phyloP scores from a whole-genome alignment of 2,797 vertebrate species.

The Pantherophis alleghaniensis region DNA sequence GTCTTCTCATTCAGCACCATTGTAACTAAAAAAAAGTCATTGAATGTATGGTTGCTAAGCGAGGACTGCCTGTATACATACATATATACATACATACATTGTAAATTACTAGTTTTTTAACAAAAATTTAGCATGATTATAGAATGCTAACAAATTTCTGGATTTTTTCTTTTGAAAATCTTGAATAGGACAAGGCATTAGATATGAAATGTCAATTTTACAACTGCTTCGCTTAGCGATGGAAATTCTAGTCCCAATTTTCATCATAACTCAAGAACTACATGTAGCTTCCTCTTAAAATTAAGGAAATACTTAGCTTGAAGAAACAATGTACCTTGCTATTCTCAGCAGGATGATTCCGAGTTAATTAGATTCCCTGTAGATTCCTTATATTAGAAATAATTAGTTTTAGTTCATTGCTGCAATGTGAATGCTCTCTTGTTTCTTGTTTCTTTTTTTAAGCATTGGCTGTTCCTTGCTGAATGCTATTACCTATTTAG shows the following conservation, averaged over 20 bases:
- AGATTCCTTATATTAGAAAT: background rate
- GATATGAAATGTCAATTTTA: too few relatives aligned
- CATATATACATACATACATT: background rate
- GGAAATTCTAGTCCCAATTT: background rate
- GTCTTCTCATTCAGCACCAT: background rate
- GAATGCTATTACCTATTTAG: background rate
- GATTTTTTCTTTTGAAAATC: too few relatives aligned
- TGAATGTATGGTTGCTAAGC: background rate
- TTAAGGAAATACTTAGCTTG: background rate
- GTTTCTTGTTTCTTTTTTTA: background rate
- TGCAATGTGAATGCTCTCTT: background rate
- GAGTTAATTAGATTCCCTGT: slow-evolving; percentile 9
- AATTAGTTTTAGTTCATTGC: slow-evolving; percentile 14
- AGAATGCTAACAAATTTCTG: too few relatives aligned
- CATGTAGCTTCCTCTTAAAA: background rate
- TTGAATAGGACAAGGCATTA: too few relatives aligned
- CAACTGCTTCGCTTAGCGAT: too few relatives aligned
- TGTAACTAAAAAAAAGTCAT: background rate
- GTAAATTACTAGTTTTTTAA: background rate
- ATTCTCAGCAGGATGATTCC: slow-evolving; percentile 18
- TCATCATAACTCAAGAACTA: background rate
- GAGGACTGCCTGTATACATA: background rate
- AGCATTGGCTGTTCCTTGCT: background rate
- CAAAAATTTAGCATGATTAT: too few relatives aligned
- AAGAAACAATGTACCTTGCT: background rate